These are phyloP conservation scores for Numenius phaeopus DNA, from an alignment of 2,797 vertebrate species.

Conservation along the genomic window DNA sequence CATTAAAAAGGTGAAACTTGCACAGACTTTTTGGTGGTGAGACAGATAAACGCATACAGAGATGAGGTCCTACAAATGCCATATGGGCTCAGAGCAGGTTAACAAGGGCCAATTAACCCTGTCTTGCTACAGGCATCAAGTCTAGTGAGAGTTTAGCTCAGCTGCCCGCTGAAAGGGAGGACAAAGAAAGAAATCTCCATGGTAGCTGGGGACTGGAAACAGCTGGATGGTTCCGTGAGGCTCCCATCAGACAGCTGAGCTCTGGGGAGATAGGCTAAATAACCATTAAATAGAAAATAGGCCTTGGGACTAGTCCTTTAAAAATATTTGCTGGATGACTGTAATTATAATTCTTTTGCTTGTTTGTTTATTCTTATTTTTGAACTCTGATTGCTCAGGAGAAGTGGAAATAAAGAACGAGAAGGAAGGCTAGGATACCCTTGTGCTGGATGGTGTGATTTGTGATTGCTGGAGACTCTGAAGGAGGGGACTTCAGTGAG, in stretches of 20 bases:
- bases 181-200: neutral
- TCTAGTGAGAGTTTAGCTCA: neutral
- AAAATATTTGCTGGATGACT: neutral
- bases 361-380: neutral
- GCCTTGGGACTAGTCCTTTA: neutral
- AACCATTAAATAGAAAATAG: neutral
- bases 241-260: constrained; percentile 1
- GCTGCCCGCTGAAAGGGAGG: constrained; percentile 5
- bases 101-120: constrained; percentile 1
- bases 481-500: neutral
- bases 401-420: neutral
- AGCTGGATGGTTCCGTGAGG: neutral
- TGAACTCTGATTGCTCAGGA: neutral
- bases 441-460: neutral
- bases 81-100: neutral
- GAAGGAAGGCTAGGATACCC: neutral
- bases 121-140: neutral
- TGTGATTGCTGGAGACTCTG: neutral
- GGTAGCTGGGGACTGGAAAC: constrained; percentile 8
- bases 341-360: neutral
- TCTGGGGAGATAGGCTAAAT: neutral
- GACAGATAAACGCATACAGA: neutral
- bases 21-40: neutral
- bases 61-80: neutral
- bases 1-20: neutral